These are phyloP conservation scores for Byasa hedistus DNA, from an alignment of 2,888 invertebrate species.

Conservation along the genomic window DNA sequence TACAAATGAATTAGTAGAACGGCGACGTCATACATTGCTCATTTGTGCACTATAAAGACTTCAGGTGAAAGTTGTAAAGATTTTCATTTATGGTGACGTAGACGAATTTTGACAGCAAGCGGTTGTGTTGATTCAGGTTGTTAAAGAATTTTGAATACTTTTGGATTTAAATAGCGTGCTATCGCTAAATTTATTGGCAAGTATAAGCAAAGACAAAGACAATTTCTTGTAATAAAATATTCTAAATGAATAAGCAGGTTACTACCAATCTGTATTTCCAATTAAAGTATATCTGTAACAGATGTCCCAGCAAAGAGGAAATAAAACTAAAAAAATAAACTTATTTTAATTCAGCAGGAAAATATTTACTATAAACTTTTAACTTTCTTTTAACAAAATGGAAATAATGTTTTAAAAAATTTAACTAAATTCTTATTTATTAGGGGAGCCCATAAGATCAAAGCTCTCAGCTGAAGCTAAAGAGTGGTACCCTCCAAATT, in stretches of 20 bases:
- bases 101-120: slow-evolving; percentile 57
- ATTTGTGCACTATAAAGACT: slow-evolving; percentile 46
- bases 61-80: slow-evolving; percentile 72
- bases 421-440: slow-evolving; percentile 33
- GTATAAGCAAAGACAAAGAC: background rate
- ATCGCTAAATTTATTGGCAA: background rate
- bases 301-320: background rate
- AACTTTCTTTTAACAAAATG: too few relatives aligned
- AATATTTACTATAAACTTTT: background rate
- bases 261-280: background rate
- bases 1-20: slow-evolving; percentile 38
- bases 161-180: background rate
- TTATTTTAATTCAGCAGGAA: background rate
- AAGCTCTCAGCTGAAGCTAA: slow-evolving; percentile 80
- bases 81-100: slow-evolving; percentile 74
- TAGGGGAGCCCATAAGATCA: slow-evolving; percentile 66
- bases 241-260: background rate
- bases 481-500: slow-evolving; percentile 81
- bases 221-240: background rate
- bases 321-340: background rate
- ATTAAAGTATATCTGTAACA: background rate
- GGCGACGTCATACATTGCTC: slow-evolving; percentile 54
- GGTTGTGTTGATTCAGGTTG: slow-evolving; percentile 35
- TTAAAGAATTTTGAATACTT: background rate
- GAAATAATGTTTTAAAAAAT: background rate